Conservation (phyloP, 2,888 invertebrate species). For the Drosophila differens region DNA sequence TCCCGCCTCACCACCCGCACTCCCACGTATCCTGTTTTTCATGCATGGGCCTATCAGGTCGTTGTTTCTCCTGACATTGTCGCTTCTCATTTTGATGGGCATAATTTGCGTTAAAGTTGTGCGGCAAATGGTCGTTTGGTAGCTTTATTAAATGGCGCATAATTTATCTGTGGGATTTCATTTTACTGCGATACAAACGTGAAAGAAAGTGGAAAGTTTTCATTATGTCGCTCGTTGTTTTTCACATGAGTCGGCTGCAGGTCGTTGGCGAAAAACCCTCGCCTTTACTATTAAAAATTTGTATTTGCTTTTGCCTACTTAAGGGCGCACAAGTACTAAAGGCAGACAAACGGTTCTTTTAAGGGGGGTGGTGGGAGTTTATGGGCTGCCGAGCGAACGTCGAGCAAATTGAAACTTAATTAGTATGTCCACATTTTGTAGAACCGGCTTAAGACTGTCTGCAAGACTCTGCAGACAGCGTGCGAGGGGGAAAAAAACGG, state of each 20-base stretch:
- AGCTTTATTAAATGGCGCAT: conserved; percentile 72
- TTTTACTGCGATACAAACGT: conserved; percentile 51
- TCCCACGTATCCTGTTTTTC: conserved; percentile 3
- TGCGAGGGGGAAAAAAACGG: background rate
- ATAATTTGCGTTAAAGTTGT: conserved; percentile 62
- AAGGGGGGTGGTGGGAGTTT: background rate
- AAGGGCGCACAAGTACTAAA: conserved; percentile 1
- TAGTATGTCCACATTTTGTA: conserved; percentile 33
- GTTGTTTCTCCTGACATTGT: conserved; percentile 15
- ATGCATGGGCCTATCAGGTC: conserved; percentile 26
- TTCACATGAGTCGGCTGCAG: conserved; percentile 1
- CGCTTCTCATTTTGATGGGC: conserved; percentile 52
- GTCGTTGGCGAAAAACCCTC: background rate
- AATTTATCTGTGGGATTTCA: conserved; percentile 60
- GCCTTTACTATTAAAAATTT: conserved; percentile 14
- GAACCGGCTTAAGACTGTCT: conserved; percentile 11
- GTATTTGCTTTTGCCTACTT: conserved; percentile 25
- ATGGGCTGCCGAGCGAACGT: conserved; percentile 4
- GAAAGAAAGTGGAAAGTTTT: conserved; percentile 26
- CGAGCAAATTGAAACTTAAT: conserved; percentile 64
- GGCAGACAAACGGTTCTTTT: background rate
- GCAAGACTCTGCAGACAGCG: background rate
- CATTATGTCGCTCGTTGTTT: conserved; percentile 23
- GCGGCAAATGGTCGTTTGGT: conserved; percentile 28
- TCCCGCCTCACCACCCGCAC: background rate